Base-by-base conservation (phyloP, 2,888 invertebrate species). In the Augiades crinisus region DNA sequence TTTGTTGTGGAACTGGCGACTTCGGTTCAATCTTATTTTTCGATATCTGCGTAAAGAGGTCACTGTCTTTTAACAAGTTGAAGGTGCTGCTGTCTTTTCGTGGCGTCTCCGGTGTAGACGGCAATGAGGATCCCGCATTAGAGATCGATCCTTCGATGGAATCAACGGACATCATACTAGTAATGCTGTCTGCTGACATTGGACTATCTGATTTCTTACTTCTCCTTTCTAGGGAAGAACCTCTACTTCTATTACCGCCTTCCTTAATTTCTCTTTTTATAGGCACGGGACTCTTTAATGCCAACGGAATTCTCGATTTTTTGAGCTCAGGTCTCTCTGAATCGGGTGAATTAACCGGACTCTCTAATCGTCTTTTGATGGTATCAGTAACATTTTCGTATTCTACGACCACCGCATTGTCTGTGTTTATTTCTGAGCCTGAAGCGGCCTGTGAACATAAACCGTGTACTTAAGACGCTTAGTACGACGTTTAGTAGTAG, bases 41-140 rank as follows among this genome's bases (percentile, higher is more conserved):
- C 0, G 93, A 93, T 58, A 94, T 93, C 77, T 93, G 92, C 5
- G 93, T 93, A 73, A 94, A 94, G 7, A 94, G 84, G 30, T 91
- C 91, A 72, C 94, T 94, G 57, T 93, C 92, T 66, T 93, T 91
- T 7, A 93, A 90, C 50, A 94, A 78, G 62, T 92, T 91, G 70
- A 93, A 93, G 1, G 93, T 92, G 71, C 91, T 91, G 61, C 91
- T 91, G 73, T 90, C 73, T 44, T 89, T 75, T 55, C 82, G 77
- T 5, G 88, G 84, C 47, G 88, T 64, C 10, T 81, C 84, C n/a
- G 81, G 80, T 3, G 77, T 70, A 27, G 68, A 53, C 4, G 78
- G 78, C 40, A 67, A 56, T 17, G 50, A 43, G 36, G 68, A 65
- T 21, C 60, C 62, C 31, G 57, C 53, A 33, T 62, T 47, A 44